Evolutionary conservation across 2,888 invertebrate species (phyloP).

Genomic region (Cheilosia scutellata): DNA sequence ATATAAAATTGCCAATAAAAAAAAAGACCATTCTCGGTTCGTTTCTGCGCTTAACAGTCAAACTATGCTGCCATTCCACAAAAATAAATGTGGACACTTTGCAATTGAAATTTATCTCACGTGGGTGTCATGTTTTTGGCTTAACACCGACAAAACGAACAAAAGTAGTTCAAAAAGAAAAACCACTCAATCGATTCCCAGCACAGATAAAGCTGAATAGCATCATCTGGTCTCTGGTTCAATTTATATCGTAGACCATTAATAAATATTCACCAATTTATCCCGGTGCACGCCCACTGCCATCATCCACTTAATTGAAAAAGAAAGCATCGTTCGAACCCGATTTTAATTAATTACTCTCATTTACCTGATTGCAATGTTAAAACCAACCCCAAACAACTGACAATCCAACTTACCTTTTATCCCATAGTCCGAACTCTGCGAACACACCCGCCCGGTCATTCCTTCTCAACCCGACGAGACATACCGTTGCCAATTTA

Average conservation of each 20-base stretch:
- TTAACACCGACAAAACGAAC: slow-evolving; percentile 22
- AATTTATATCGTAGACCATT: slow-evolving; percentile 51
- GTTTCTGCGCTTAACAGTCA: not conserved
- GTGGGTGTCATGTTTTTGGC: slow-evolving; percentile 42
- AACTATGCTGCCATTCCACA: not conserved
- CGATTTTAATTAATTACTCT: slow-evolving; percentile 74
- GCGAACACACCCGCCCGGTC: not conserved
- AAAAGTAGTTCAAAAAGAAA: slow-evolving; percentile 14
- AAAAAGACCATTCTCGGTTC: not conserved
- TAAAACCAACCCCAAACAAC: slow-evolving; percentile 52
- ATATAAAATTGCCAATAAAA: slow-evolving; percentile 21
- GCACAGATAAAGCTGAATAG: slow-evolving; percentile 11
- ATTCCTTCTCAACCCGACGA: slow-evolving; percentile 1
- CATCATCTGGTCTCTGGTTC: slow-evolving; percentile 58
- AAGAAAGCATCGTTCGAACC: slow-evolving; percentile 56
- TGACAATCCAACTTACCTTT: slow-evolving; percentile 3
- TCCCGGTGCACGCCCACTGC: slow-evolving; percentile 35
- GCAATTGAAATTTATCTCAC: slow-evolving; percentile 33
- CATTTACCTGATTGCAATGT: slow-evolving; percentile 75
- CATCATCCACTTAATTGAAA: slow-evolving; percentile 68
- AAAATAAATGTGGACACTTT: slow-evolving; percentile 6
- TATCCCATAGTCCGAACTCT: not conserved
- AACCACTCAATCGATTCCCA: slow-evolving; percentile 49
- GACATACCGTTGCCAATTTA: slow-evolving; percentile 61
- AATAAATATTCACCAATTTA: slow-evolving; percentile 70